Evolutionary conservation across 2,113 vertebrate species (phyloP), one percentile per base, ranked within the genome.

Genomic region (Colossoma macropomum): DNA sequence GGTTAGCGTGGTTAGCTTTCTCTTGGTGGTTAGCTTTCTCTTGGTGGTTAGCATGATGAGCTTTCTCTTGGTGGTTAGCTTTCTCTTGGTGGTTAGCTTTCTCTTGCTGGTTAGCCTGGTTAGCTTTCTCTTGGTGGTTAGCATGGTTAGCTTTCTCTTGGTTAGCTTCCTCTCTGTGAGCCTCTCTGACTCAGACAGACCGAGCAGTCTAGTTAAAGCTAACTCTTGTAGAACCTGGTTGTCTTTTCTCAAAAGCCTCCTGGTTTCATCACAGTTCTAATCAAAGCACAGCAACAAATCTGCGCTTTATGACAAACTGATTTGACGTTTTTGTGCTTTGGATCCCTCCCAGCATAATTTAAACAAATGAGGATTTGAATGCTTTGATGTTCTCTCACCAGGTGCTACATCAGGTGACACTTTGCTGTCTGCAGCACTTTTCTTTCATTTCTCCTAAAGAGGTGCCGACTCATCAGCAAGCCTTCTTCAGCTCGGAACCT

Each of bases 391-490:
- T 2, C 71, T 68, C 34, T 60, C 30, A 66, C 16, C 38, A 45
- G 56, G 75, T 82, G 23, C 52, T 87, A 54, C 34, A 45, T 45
- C 10, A 0, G 19, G 56, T 82, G 84, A 71, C 72, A 77, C 52
- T 71, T 66, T 85, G 80, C 86, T 78, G 73, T 77, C 73, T 60
- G 50, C 73, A 80, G 81, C 84, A 83, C 63, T 85, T 78, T 84
- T 75, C 41, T 84, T 78, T 77, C 34, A 82, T 21, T 82, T 83
- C 69, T 74, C 52, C 50, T 60, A 74, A 75, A 73, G 34, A 80
- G 63, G 38, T 83, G 84, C 81, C 71, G 63, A 83, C 59, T 83
- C 77, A 83, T 87, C 86, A 80, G 79, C 59, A 79, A 77, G 77
- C 21, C 45, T 41, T 80, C 56, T 77, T 83, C 48, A 60, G 75